These are phyloP conservation scores for Ariopsis seemanni DNA, from an alignment of 2,113 vertebrate genomes.

Conservation along the genomic window DNA sequence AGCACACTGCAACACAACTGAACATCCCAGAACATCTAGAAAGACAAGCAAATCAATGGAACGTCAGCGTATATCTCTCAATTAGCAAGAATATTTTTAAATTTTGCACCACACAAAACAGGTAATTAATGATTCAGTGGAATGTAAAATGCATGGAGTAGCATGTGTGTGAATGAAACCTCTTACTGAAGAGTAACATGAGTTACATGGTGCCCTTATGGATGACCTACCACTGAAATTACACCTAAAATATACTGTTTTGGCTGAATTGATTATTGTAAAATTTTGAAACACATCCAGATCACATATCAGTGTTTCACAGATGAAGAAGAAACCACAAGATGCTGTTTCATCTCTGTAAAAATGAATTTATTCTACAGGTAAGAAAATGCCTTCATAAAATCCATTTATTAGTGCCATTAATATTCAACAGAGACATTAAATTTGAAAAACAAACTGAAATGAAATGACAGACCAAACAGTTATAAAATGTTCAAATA, in stretches of 20 bases:
- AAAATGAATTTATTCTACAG: slow-evolving; percentile 45
- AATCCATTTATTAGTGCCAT: slow-evolving; percentile 10
- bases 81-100: not conserved
- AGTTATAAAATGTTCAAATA: not conserved
- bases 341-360: slow-evolving; percentile 8
- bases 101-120: not conserved
- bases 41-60: not conserved
- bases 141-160: not conserved
- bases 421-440: slow-evolving; percentile 3
- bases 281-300: not conserved
- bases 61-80: not conserved
- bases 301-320: not conserved
- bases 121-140: not conserved
- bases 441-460: not conserved
- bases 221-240: not conserved
- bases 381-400: slow-evolving; percentile 10
- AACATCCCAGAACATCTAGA: not conserved
- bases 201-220: not conserved
- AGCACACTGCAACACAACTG: no score
- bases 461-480: not conserved
- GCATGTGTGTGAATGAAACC: not conserved
- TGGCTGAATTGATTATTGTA: not conserved
- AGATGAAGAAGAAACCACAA: not conserved
- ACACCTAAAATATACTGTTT: not conserved
- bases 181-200: not conserved